These are phyloP conservation scores for Microplitis manilae DNA, from an alignment of 2,888 invertebrate species.

Conservation along the genomic window DNA sequence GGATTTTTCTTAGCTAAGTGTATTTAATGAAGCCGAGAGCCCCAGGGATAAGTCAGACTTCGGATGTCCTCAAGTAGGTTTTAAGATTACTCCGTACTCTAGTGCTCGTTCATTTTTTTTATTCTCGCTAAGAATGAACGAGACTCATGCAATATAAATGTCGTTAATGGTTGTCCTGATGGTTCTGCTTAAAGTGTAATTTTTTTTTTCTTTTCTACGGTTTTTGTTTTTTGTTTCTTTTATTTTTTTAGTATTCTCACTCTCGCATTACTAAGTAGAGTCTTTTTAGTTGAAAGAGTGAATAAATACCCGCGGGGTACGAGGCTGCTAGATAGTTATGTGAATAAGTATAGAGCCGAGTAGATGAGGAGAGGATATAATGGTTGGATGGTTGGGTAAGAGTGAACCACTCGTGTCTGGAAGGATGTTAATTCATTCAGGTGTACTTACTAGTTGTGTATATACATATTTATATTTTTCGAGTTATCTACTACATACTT, in stretches of 20 bases:
- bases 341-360: slow-evolving; percentile 3
- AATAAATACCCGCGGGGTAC: slow-evolving; percentile 13
- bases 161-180: slow-evolving; percentile 21
- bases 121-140: not conserved
- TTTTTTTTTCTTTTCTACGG: not conserved
- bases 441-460: slow-evolving; percentile 10
- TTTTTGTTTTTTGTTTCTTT: slow-evolving; percentile 13
- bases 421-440: slow-evolving; percentile 32
- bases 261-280: slow-evolving; percentile 30
- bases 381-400: slow-evolving; percentile 1
- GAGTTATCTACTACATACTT: not conserved
- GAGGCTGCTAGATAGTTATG: not conserved
- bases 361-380: not conserved
- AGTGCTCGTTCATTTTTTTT: slow-evolving; percentile 20
- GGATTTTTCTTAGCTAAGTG: not conserved
- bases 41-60: slow-evolving; percentile 7
- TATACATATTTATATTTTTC: not conserved
- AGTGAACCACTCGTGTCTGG: slow-evolving; percentile 13
- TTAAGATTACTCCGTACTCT: slow-evolving; percentile 26
- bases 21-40: not conserved
- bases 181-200: slow-evolving; percentile 23
- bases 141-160: slow-evolving; percentile 23
- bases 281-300: slow-evolving; percentile 5
- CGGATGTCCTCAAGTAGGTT: slow-evolving; percentile 20
- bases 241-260: slow-evolving; percentile 4